phyloP scores from a whole-genome alignment of 2,113 vertebrate genomes.

The Barnardius zonarius region DNA sequence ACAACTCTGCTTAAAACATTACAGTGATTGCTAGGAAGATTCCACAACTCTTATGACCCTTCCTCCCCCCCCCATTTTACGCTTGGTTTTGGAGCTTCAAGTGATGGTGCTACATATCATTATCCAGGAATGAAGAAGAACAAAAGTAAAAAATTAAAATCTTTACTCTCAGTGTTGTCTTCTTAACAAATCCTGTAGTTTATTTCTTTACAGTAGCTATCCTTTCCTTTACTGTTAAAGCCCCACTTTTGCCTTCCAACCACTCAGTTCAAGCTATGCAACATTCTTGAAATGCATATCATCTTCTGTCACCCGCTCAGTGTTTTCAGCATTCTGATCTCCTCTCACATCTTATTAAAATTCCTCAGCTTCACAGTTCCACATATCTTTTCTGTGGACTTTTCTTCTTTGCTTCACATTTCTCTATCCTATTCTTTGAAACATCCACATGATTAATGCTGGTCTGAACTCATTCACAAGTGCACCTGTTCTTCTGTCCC shows the following conservation, averaged over 20 bases:
- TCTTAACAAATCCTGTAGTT: not conserved
- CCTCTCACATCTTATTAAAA: not conserved
- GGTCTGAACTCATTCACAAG: conserved; percentile 1
- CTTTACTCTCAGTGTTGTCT: not conserved
- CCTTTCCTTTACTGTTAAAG: not conserved
- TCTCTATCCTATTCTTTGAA: conserved; percentile 1
- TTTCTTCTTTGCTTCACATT: conserved; percentile 16
- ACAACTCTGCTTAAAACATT: not conserved
- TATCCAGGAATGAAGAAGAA: not conserved
- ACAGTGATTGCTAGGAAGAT: not conserved
- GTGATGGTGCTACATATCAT: not conserved
- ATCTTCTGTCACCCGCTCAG: not conserved
- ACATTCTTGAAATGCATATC: not conserved
- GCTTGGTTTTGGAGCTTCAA: not conserved
- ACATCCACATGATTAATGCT: conserved; percentile 33
- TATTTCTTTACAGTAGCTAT: not conserved
- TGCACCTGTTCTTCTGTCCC: not conserved
- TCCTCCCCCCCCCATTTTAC: not conserved
- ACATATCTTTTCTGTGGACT: not conserved
- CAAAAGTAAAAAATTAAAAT: not conserved
- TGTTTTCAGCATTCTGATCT: not conserved
- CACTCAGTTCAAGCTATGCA: not conserved
- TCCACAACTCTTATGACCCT: not conserved
- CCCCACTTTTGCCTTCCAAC: not conserved
- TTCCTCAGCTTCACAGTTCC: not conserved